A percentile compares a stretch with the other conserved stretches of the same genome.
These are phyloP conservation scores for Cetoscarus ocellatus DNA, from an alignment of 2,797 vertebrate genomes.

Conservation along the genomic window DNA sequence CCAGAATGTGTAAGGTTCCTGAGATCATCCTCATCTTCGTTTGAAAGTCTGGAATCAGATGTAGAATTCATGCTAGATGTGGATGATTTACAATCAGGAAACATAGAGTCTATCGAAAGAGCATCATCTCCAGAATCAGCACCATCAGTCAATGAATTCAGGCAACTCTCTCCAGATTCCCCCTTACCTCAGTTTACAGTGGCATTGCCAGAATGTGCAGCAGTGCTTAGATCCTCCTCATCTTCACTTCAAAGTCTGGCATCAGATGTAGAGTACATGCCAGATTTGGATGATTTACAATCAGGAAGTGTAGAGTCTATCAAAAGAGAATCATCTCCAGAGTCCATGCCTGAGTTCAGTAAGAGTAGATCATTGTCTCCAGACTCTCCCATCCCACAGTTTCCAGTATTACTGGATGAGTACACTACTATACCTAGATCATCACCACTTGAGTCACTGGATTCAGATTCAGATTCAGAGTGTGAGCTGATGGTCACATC, in stretches of 20 bases:
- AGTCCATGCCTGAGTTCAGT: constrained; percentile 65
- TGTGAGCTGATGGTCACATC: constrained; percentile 55
- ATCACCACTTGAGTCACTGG: constrained; percentile 57
- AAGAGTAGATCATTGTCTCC: constrained; percentile 70
- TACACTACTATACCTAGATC: constrained; percentile 29
- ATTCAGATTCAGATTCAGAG: constrained; percentile 64
- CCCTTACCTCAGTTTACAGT: too few relatives aligned
- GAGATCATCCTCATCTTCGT: constrained; percentile 44
- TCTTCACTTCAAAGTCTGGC: too few relatives aligned
- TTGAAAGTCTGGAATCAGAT: constrained; percentile 39
- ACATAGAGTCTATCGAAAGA: constrained; percentile 7
- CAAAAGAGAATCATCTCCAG: constrained; percentile 71
- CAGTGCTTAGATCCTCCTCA: too few relatives aligned
- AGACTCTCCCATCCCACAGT: constrained; percentile 77
- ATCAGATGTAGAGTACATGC: neutral
- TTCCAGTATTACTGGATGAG: constrained; percentile 33
- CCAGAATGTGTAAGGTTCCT: too few relatives aligned
- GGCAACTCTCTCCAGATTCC: too few relatives aligned
- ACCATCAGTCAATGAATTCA: too few relatives aligned
- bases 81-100: constrained; percentile 35
- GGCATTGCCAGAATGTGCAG: too few relatives aligned
- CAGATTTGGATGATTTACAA: neutral
- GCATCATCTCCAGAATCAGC: constrained; percentile 26
- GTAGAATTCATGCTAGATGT: constrained; percentile 46
- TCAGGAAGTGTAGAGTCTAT: constrained; percentile 21